A percentile compares a stretch with the other conserved stretches of the same genome.
phyloP scores from a whole-genome alignment of 2,888 invertebrate genomes.

The Eugnorisma glareosa region DNA sequence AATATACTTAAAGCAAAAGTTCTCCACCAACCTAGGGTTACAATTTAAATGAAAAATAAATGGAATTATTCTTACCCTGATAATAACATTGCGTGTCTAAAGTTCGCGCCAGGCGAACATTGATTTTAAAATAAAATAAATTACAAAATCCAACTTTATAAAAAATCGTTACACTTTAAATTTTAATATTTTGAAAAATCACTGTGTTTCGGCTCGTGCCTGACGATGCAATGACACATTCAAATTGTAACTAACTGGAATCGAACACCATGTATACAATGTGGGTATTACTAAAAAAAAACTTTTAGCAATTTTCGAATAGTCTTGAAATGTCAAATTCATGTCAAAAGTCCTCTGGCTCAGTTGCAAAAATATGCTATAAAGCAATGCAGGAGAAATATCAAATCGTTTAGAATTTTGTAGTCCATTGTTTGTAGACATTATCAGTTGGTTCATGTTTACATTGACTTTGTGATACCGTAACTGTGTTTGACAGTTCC shows the following conservation, averaged over 20 bases:
- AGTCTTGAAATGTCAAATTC: constrained; percentile 26
- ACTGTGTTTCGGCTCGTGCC: constrained; percentile 79
- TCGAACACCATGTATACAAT: constrained; percentile 35
- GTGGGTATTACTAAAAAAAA: constrained; percentile 70
- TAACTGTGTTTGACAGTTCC: not conserved
- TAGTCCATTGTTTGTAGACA: constrained; percentile 12
- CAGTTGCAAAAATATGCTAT: not conserved
- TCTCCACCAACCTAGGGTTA: not conserved
- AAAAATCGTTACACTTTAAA: constrained; percentile 72
- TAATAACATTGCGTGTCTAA: constrained; percentile 79
- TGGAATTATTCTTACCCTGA: constrained; percentile 78
- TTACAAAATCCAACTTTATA: constrained; percentile 41
- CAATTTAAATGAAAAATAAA: not conserved
- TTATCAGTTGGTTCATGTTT: constrained; percentile 28
- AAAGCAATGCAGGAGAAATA: not conserved
- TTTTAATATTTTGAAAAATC: constrained; percentile 65
- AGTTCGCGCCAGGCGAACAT: constrained; percentile 72
- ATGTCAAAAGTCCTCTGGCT: constrained; percentile 13
- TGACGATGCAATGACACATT: constrained; percentile 81
- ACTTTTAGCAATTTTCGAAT: not conserved
- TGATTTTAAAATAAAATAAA: constrained; percentile 68
- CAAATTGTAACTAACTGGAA: constrained; percentile 64
- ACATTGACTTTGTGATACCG: constrained; percentile 12
- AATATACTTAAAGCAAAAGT: not conserved
- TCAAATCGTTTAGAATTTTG: constrained; percentile 10